Evolutionary conservation across 2,888 invertebrate genomes (phyloP).

Genomic region (Drosophila limbata): DNA sequence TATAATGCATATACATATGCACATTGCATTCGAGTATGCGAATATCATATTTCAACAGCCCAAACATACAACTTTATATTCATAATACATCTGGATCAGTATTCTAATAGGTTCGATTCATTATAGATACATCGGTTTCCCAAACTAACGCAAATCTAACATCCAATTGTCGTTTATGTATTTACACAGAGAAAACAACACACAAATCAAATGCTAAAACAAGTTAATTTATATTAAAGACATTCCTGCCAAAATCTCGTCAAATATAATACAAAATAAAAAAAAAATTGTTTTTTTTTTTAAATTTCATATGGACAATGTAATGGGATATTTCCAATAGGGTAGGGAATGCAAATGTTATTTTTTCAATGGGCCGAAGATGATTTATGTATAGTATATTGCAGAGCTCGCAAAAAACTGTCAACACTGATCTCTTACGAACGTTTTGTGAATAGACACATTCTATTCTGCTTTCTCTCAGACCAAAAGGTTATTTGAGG

Average conservation of each 20-base stretch:
- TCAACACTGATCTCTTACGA: too few species aligned
- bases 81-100: conserved; percentile 34
- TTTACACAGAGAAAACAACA: conserved; percentile 47
- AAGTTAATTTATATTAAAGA: conserved; percentile 20
- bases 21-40: conserved; percentile 1
- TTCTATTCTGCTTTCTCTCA: too few species aligned
- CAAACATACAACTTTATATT: conserved; percentile 51
- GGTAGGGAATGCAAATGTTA: conserved; percentile 11
- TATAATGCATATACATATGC: not conserved
- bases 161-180: conserved; percentile 43
- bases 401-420: too few species aligned
- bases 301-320: not conserved
- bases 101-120: conserved; percentile 40
- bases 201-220: conserved; percentile 20
- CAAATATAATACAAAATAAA: conserved; percentile 10
- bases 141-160: conserved; percentile 41
- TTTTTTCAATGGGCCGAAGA: conserved; percentile 29
- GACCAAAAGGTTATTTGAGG: too few species aligned
- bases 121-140: conserved; percentile 8
- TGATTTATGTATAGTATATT: conserved; percentile 12
- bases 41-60: conserved; percentile 46
- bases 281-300: not conserved
- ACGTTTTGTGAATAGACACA: too few species aligned
- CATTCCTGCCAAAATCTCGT: conserved; percentile 15
- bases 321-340: conserved; percentile 1